Conservation (phyloP, 2,113 vertebrate genomes). For the Centrocercus urophasianus region DNA sequence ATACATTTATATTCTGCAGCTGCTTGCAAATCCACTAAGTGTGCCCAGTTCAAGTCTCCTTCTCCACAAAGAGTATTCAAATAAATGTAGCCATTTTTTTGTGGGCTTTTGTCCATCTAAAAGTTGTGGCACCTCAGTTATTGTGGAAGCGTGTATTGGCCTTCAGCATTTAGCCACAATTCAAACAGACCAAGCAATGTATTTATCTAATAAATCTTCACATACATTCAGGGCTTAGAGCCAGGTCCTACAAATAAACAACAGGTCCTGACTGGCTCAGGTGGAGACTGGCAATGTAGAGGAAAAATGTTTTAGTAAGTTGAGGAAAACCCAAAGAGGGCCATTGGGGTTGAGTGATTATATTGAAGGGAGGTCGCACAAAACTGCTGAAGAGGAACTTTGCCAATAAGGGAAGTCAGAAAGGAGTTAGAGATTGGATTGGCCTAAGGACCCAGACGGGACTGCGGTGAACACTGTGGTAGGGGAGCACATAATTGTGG, state of each 20-base stretch:
- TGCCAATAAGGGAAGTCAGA: not conserved
- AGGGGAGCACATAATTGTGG: accelerated
- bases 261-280: not conserved
- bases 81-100: not conserved
- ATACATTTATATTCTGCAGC: not conserved
- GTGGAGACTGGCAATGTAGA: not conserved
- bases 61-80: not conserved
- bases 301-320: not conserved
- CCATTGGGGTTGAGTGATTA: not conserved
- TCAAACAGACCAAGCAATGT: not conserved
- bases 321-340: not conserved
- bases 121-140: not conserved
- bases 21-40: not conserved
- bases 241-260: not conserved
- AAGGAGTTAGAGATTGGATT: not conserved
- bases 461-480: accelerated
- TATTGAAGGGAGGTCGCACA: not conserved
- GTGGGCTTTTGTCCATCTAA: not conserved
- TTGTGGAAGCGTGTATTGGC: not conserved
- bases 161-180: not conserved
- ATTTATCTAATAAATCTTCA: not conserved
- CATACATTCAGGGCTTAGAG: not conserved
- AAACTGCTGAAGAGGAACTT: not conserved
- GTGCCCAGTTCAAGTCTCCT: not conserved
- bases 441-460: not conserved